Conservation (phyloP, 2,888 invertebrate genomes). For the Macropis europaea region DNA sequence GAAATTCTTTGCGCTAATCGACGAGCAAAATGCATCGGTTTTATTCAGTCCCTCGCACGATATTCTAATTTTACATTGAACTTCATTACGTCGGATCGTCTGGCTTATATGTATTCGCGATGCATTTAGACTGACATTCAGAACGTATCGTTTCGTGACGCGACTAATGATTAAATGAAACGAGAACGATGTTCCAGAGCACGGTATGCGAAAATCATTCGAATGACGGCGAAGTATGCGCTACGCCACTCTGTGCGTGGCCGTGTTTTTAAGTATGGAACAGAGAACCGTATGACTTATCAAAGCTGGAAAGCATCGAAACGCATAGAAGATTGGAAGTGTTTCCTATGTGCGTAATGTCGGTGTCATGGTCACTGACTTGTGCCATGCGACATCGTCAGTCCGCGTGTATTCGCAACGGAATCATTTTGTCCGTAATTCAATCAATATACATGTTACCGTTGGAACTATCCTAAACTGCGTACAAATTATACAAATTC, state of each 20-base stretch:
- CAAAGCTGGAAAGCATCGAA: constrained; percentile 20
- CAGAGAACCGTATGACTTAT: neutral
- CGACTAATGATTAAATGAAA: constrained; percentile 1
- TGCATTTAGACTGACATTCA: neutral
- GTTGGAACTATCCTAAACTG: constrained; percentile 5
- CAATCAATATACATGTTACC: neutral
- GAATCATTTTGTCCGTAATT: constrained; percentile 24
- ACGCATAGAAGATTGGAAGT: constrained; percentile 54
- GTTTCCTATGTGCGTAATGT: constrained; percentile 59
- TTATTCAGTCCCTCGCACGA: too few species aligned
- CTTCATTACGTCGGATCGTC: neutral
- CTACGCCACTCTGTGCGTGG: neutral
- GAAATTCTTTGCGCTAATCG: too few species aligned
- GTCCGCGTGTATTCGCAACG: constrained; percentile 16
- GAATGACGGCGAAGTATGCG: constrained; percentile 5
- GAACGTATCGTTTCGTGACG: constrained; percentile 1
- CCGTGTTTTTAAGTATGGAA: neutral
- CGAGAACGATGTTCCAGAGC: neutral
- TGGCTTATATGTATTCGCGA: neutral
- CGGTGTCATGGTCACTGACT: constrained; percentile 67
- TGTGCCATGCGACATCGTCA: constrained; percentile 55
- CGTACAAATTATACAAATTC: neutral
- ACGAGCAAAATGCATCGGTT: too few species aligned
- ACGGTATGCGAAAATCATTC: neutral
- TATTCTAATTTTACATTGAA: constrained; percentile 11